Base-by-base conservation (phyloP, 2,113 vertebrate genomes). In the Rhinolophus sinicus region DNA sequence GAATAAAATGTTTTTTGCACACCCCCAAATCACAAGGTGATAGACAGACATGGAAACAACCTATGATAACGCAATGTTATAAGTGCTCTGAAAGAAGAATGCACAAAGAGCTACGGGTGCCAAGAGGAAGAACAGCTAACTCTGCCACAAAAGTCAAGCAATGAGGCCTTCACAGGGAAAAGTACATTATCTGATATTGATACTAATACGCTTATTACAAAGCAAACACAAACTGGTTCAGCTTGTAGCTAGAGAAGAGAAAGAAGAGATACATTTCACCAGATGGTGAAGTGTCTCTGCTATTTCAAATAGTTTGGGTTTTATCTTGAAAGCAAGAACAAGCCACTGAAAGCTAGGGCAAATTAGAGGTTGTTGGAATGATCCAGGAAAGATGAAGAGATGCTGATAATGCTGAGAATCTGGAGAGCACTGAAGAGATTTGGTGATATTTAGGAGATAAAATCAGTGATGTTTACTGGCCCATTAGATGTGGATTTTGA, bases 381-480 rank as follows among this genome's bases (percentile, higher is more conserved):
- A 88, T 15, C 50, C 35, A 30, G 78, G 62, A 52, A 94, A 96
- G 93, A 96, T 81, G 56, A 38, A 76, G 52, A 76, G 24, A 15
- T 21, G 1, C 16, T 94, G 88, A 92, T 92, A 84, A 54, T 35
- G 50, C 21, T 14, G 35, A 87, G 28, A 19, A 11, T 44, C 80
- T 86, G n/a, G 30, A 82, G 40, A 86, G 26, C 35, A 76, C 38
- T 47, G 54, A 44, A 80, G 56, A 75, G 80, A 80, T 8, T 60
- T 69, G 72, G 38, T 0, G 19, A 88, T 78, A 64, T 38, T 56
- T 40, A 60, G 54, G 28, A 92, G 88, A 92, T 76, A 96, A 90
- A 82, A 65, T 92, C 88, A 83, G 8, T 26, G 64, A 90, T 90
- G 40, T 50, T 83, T 94, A 94, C 90, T 80, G 18, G 80, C 73